Evolutionary conservation across 1,140 invertebrate genomes (phyloP), one percentile per base, ranked within the genome.

Genomic region (Diplogasteroides magnus): DNA sequence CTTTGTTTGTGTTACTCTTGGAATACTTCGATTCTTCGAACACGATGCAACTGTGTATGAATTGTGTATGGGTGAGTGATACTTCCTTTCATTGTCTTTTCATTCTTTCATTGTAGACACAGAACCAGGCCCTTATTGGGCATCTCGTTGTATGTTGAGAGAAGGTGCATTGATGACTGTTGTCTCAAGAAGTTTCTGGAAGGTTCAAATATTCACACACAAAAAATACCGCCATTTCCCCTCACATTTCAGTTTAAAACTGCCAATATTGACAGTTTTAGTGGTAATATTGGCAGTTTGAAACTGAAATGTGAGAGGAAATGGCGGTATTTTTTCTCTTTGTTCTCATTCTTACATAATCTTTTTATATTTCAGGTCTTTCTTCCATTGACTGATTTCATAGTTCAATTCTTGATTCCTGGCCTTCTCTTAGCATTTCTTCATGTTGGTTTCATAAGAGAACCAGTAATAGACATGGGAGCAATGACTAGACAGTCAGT

Each of bases 321-420:
- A 64, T 64, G 32, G 48, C 26, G n/a, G 11, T 11, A 61, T n/a
- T n/a, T n/a, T n/a, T n/a, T n/a, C n/a, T n/a, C n/a, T n/a, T n/a
- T n/a, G n/a, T n/a, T n/a, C n/a, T n/a, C n/a, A n/a, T n/a, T n/a
- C n/a, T n/a, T n/a, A 48, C 37, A 48, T 48, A 48, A 48, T 48
- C 37, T 19, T 6, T 48, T 65, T 32, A 25, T 6, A n/a, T 69
- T 71, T 61, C 58, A 72, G 70, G 73, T 81, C 19, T 74, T 76
- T 55, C 68, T 81, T 31, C 79, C 79, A 15, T 61, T 81, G 31
- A 75, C 77, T 56, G 79, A 81, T 69, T 80, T 81, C 55, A 74
- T 83, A 37, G 78, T 81, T 56, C 79, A 81, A 69, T 81, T 81
- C 69, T 61, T 81, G 31, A 68, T 80, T 57, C 79, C 79, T 56